These are phyloP conservation scores for Microctenopoma stevenorrisi DNA, from an alignment of 2,797 vertebrate genomes.

Conservation along the genomic window DNA sequence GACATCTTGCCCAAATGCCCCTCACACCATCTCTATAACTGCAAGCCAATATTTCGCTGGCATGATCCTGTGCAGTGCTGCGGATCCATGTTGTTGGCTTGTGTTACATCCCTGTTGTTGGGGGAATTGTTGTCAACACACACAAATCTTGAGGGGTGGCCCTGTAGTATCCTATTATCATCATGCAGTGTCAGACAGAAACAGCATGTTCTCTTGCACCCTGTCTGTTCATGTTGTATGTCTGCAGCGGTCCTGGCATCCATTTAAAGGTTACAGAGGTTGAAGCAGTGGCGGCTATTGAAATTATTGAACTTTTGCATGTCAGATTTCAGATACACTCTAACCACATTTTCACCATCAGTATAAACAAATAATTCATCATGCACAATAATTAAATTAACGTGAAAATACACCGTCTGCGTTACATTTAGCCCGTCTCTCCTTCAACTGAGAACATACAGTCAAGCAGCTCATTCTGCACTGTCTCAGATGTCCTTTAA, in stretches of 20 bases:
- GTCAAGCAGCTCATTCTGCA: too few species aligned
- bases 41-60: slow-evolving; percentile 35
- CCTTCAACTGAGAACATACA: too few species aligned
- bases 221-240: slow-evolving; percentile 33
- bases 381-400: too few species aligned
- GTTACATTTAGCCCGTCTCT: too few species aligned
- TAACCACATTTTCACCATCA: too few species aligned
- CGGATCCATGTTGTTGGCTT: slow-evolving; percentile 27
- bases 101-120: slow-evolving; percentile 31
- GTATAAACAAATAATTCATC: too few species aligned
- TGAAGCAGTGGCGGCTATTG: background rate
- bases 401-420: too few species aligned
- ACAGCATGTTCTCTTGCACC: slow-evolving; percentile 51
- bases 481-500: too few species aligned
- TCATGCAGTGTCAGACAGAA: slow-evolving; percentile 44
- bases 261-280: slow-evolving; percentile 39
- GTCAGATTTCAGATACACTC: too few species aligned
- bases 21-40: background rate
- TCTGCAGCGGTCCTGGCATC: slow-evolving; percentile 10
- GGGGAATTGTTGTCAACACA: slow-evolving; percentile 29
- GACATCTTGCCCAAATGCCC: background rate
- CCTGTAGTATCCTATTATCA: slow-evolving; percentile 46
- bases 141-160: slow-evolving; percentile 27
- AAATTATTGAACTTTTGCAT: too few species aligned
- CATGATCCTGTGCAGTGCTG: background rate